Base-by-base conservation (phyloP, 2,888 invertebrate species). In the Epistrophe grossulariae region DNA sequence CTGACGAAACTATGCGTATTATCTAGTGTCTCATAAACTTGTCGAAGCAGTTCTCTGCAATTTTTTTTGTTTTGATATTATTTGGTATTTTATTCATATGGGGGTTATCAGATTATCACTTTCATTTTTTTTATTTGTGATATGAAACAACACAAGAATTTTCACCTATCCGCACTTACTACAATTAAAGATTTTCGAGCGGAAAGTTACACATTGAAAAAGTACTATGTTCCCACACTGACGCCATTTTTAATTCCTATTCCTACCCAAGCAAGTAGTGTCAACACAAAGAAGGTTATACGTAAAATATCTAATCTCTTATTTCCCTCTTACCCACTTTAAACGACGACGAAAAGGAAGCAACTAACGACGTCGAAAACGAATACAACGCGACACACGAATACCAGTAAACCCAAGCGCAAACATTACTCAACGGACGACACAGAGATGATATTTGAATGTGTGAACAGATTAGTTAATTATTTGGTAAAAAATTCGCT, bases 181-280 rank as follows among this genome's bases (percentile, higher is more conserved):
- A 87, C 87, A 87, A 79, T 87, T 87, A 83, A 87, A 87, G 83
- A 87, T 79, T 83, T 87, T 87, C 79, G 87, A 87, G 87, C 87
- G 87, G 87, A 87, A 87, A 87, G 60, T 83, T 87, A 87, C 83
- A 87, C 87, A 87, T 72, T 87, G 87, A 87, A 83, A 83, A 83
- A 87, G 77, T 87, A 79, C 71, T 87, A 87, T 79, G 79, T 84
- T 84, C 88, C 84, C 84, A 88, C 84, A 88, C 88, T 84, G 88
- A 88, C 88, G 88, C 88, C 88, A 88, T 88, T 84, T 88, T 88
- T 77, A 84, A 84, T 84, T 79, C 79, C 79, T 83, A 87, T 88
- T 84, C 79, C 76, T 68, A 87, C 71, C 79, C 59, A 76, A 68
- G 68, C 59, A 76, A 68, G 68, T 70, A 83, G 79, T 83, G 74